Conservation (phyloP, 2,797 vertebrate genomes). For the Sardinella longiceps region DNA sequence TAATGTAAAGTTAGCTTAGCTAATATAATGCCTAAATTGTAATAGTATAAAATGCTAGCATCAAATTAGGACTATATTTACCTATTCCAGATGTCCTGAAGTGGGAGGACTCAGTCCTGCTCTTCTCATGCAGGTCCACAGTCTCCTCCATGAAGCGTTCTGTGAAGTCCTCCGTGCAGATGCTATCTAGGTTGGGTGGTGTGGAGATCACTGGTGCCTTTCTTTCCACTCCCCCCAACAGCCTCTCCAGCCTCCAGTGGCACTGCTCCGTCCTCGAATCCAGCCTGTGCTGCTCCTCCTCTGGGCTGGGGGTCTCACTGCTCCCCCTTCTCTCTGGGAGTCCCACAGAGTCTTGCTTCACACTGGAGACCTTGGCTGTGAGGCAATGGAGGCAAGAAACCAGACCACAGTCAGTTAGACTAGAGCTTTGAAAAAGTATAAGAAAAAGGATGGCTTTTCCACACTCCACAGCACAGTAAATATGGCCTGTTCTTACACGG, state of each 20-base stretch:
- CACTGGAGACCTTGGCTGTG: background rate
- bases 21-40: background rate
- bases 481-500: conserved; percentile 18
- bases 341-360: conserved; percentile 28
- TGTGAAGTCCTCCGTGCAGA: conserved; percentile 81
- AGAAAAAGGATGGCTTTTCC: background rate
- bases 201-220: conserved; percentile 33
- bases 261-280: conserved; percentile 68
- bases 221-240: conserved; percentile 59
- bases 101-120: background rate
- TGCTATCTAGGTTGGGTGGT: conserved; percentile 66
- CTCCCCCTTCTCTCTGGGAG: conserved; percentile 26
- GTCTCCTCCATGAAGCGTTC: conserved; percentile 72
- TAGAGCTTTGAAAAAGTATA: background rate
- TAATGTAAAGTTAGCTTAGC: no score
- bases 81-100: background rate
- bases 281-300: conserved; percentile 28
- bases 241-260: conserved; percentile 68
- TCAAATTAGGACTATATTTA: background rate
- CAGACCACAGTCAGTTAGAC: background rate
- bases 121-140: conserved; percentile 58
- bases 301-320: background rate
- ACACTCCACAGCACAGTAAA: background rate
- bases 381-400: background rate
- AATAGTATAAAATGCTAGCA: background rate